Conservation (phyloP, 2,113 vertebrate genomes). For the Hepsetus odoe region DNA sequence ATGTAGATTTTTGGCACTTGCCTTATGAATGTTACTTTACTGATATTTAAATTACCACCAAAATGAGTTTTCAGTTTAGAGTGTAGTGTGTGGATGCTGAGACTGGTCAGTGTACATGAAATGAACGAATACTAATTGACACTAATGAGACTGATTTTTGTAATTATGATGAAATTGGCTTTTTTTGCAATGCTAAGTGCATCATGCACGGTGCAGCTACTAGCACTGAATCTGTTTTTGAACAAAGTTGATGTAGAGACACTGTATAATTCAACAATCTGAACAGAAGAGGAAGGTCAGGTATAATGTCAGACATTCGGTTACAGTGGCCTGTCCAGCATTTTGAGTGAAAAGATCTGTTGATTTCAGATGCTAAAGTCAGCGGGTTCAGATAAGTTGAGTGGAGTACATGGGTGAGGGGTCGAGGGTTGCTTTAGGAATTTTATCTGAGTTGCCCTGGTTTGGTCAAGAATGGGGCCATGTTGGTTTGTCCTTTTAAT, state of each 20-base stretch:
- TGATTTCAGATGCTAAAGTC: background rate
- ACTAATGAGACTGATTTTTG: background rate
- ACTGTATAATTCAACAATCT: background rate
- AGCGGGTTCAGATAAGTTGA: background rate
- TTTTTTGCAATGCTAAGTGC: background rate
- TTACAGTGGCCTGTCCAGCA: no score
- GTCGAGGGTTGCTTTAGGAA: background rate
- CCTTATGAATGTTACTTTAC: no score
- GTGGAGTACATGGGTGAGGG: background rate
- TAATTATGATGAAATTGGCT: no score
- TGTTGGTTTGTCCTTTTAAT: background rate
- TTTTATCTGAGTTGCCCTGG: background rate
- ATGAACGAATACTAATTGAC: background rate
- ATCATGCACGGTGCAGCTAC: background rate
- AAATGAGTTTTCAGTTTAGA: no score
- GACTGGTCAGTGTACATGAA: background rate
- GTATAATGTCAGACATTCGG: background rate
- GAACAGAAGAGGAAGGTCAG: background rate
- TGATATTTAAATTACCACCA: no score
- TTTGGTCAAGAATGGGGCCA: background rate
- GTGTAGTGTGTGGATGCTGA: slow-evolving; percentile 11
- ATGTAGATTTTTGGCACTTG: no score
- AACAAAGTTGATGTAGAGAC: background rate
- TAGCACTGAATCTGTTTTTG: slow-evolving; percentile 17
- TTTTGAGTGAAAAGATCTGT: slow-evolving; percentile 1